Evolutionary conservation across 2,888 invertebrate genomes (phyloP).

Genomic region (Sarcophaga caerulescens): DNA sequence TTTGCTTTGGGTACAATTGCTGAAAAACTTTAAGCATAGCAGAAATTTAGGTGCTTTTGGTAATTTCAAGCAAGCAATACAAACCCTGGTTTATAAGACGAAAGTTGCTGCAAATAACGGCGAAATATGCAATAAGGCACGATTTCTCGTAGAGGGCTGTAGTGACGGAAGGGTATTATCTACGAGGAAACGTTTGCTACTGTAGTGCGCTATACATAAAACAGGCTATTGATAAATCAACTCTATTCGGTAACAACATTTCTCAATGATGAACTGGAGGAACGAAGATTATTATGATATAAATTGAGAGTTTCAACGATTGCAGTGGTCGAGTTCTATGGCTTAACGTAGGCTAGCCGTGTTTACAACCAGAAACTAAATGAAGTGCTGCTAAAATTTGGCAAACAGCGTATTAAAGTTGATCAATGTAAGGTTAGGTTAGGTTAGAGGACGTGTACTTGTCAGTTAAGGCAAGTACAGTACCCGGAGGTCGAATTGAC

Average conservation of each 20-base stretch:
- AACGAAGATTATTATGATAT: constrained; percentile 57
- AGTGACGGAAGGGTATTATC: constrained; percentile 60
- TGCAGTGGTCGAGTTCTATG: too few relatives aligned
- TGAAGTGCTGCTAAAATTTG: constrained; percentile 33
- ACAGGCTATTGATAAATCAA: constrained; percentile 60
- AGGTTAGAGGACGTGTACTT: too few relatives aligned
- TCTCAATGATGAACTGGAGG: constrained; percentile 61
- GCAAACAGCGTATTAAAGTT: constrained; percentile 33
- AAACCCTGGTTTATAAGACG: too few relatives aligned
- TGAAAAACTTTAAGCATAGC: too few relatives aligned
- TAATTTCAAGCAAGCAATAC: too few relatives aligned
- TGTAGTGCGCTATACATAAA: constrained; percentile 42
- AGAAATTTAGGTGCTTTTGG: too few relatives aligned
- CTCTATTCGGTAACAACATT: constrained; percentile 66
- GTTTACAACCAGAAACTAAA: constrained; percentile 48
- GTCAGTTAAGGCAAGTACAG: too few relatives aligned
- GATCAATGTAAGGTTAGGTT: constrained; percentile 59
- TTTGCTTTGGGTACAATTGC: too few relatives aligned
- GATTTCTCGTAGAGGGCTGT: constrained; percentile 60
- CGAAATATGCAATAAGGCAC: constrained; percentile 44
- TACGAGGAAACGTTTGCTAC: constrained; percentile 57
- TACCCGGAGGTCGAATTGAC: too few relatives aligned
- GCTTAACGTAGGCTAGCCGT: constrained; percentile 40
- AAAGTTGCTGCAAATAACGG: constrained; percentile 48
- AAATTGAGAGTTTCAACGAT: too few relatives aligned